Evolutionary conservation across 2,113 vertebrate genomes (phyloP), one percentile per base, ranked within the genome.

Genomic region (Phyllostomus hastatus): DNA sequence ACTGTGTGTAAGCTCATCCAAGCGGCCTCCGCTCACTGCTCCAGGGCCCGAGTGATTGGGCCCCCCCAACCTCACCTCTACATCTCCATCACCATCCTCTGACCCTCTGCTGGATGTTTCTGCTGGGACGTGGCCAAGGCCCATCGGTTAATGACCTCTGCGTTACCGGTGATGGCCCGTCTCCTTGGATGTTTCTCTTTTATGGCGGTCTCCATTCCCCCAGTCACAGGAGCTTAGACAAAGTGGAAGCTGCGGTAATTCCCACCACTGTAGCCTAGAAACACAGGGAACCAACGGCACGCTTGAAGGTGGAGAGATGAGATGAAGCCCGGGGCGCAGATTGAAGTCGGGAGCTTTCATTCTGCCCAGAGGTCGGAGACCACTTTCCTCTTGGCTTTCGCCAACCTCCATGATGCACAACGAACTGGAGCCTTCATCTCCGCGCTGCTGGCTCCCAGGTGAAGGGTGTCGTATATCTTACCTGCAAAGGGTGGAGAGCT

Each of bases 1-100:
- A 33, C 26, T 59, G 50, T 1, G 9, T 7, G 33, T 20, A 12
- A 57, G 1, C 46, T 48, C 26, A 22, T 57, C 26, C 14, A 4
- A 4, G 2, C 0, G 4, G 38, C 48, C n/a, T 83, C 79, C 33
- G 22, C 15, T 22, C 38, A 1, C 1, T 3, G 41, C 16, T 31
- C 16, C 57, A 52, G 57, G 17, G 8, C 19, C 7, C 2, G 2
- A 33, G 9, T 17, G 1, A n/a, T 0, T 20, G 7, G 4, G 1
- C 24, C 10, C 38, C 50, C 28, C 26, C 38, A 14, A n/a, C 28
- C 20, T 16, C 38, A 15, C 33, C 28, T 6, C 35, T 35, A 0
- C 17, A 14, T 31, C 84, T 67, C 31, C 20, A 19, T 35, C 69
- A n/a, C 31, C 11, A 24, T 24, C 10, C 7, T 75, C 80, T 54